phyloP scores from a whole-genome alignment of 2,113 vertebrate species.

The Ancistrus triradiatus region DNA sequence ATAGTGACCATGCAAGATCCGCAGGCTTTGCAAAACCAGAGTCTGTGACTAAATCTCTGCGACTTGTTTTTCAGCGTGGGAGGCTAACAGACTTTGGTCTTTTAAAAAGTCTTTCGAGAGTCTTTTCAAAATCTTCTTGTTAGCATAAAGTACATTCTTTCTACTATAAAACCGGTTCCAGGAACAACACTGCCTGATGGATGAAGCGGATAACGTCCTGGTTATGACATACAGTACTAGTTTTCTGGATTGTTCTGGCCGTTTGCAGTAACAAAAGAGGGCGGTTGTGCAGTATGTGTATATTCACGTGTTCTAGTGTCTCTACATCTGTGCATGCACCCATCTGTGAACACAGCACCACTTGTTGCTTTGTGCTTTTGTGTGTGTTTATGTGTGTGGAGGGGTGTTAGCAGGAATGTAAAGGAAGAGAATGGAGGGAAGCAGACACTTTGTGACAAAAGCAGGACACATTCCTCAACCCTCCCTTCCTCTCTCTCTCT shows the following conservation, averaged over 20 bases:
- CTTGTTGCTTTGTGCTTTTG: constrained; percentile 37
- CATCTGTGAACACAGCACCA: constrained; percentile 52
- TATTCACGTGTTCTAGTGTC: constrained; percentile 49
- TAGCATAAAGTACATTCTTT: too few species aligned
- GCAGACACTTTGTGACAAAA: constrained; percentile 71
- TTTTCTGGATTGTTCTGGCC: constrained; percentile 53
- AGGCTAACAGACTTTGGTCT: too few species aligned
- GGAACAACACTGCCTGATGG: too few species aligned
- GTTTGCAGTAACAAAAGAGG: constrained; percentile 54
- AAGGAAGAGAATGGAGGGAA: constrained; percentile 71
- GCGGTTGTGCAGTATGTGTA: constrained; percentile 54
- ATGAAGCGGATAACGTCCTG: too few species aligned
- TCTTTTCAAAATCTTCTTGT: too few species aligned
- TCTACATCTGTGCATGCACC: constrained; percentile 32
- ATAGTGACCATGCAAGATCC: too few species aligned
- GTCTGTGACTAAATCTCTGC: too few species aligned
- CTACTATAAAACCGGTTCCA: too few species aligned
- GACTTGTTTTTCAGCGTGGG: too few species aligned
- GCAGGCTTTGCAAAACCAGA: too few species aligned
- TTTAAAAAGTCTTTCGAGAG: too few species aligned
- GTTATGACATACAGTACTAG: too few species aligned
- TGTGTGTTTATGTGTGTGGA: constrained; percentile 29
- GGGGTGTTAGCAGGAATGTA: constrained; percentile 52
- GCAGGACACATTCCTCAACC: constrained; percentile 73
- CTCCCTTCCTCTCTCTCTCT: constrained; percentile 55